phyloP scores from a whole-genome alignment of 2,113 vertebrate species.

The Callionymus lyra region DNA sequence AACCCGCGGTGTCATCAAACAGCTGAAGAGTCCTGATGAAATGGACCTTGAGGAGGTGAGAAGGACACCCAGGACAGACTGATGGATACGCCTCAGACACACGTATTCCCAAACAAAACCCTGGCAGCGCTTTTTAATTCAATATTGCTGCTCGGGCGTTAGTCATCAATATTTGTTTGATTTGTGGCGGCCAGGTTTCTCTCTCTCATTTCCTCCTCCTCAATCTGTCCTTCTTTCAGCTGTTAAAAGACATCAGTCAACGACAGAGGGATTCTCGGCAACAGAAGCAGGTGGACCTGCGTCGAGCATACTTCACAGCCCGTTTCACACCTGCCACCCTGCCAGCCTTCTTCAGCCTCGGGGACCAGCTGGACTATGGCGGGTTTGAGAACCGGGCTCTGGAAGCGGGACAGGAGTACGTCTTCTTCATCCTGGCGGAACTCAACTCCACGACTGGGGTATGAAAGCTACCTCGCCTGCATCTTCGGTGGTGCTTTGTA shows the following conservation, averaged over 20 bases:
- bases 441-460: constrained; percentile 84
- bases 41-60: constrained; percentile 96
- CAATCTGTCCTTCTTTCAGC: constrained; percentile 50
- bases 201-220: constrained; percentile 9
- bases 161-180: constrained; percentile 16
- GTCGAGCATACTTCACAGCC: constrained; percentile 87
- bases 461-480: constrained; percentile 19
- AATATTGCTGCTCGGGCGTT: constrained; percentile 15
- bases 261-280: constrained; percentile 81
- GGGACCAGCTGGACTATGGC: constrained; percentile 88
- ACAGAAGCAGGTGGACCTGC: constrained; percentile 80
- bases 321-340: constrained; percentile 77
- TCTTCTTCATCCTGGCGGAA: constrained; percentile 89
- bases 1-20: constrained; percentile 75
- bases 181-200: not conserved
- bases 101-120: constrained; percentile 5
- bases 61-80: constrained; percentile 14
- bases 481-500: too few species aligned
- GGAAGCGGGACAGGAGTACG: constrained; percentile 85
- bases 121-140: constrained; percentile 26
- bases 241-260: constrained; percentile 82
- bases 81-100: constrained; percentile 2
- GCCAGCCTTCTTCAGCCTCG: constrained; percentile 81
- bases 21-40: constrained; percentile 85
- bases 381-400: constrained; percentile 88